Evolutionary conservation across 2,797 vertebrate species (phyloP).

Genomic region (Chlorospingus flavigularis): DNA sequence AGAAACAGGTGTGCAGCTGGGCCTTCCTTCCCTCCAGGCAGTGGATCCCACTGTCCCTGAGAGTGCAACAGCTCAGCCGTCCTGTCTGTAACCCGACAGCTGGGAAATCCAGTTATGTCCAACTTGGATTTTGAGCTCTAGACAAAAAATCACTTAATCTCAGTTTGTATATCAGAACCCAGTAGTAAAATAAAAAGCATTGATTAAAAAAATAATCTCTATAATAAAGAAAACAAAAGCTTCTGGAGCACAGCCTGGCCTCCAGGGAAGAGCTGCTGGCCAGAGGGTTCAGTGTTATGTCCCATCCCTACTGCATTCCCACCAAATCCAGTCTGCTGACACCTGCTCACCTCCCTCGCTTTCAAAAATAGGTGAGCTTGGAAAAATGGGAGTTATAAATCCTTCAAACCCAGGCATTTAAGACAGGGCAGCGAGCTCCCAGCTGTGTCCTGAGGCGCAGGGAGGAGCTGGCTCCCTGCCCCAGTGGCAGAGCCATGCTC

Average conservation of each 20-base stretch:
- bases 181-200: background rate
- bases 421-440: background rate
- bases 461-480: background rate
- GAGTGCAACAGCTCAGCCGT: rapidly evolving
- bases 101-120: background rate
- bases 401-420: background rate
- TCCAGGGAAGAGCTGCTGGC: background rate
- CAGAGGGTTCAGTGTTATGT: background rate
- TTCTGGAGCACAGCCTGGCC: background rate
- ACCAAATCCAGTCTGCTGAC: background rate
- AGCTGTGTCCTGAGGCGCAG: rapidly evolving
- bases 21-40: background rate
- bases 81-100: background rate
- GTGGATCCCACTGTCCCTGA: background rate
- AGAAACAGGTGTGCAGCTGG: background rate
- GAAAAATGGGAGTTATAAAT: background rate
- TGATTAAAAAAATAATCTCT: background rate
- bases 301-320: background rate
- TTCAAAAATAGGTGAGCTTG: background rate
- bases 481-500: background rate
- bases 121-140: background rate
- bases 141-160: background rate
- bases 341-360: background rate
- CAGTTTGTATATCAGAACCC: background rate
- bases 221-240: background rate